Evolutionary conservation across 2,888 invertebrate species (phyloP), one percentile per base, ranked within the genome.

Genomic region (Clostera curtula): DNA sequence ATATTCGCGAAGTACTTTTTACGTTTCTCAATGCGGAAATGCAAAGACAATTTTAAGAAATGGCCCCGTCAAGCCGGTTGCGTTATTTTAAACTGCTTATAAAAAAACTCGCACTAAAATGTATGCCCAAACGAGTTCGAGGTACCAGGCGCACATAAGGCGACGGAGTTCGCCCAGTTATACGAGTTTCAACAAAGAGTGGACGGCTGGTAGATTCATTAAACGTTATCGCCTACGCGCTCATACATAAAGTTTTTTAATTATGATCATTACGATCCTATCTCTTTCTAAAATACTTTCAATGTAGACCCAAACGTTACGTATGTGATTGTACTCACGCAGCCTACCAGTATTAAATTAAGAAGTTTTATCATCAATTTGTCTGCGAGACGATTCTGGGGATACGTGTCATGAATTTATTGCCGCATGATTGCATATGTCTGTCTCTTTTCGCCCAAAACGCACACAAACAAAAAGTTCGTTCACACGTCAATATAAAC

Each of bases 11-110:
- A 74, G 68, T 57, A 64, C 64, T 70, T 72, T 73, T 72, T 70
- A 68, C 57, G 71, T 75, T 75, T 73, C 63, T 61, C 53, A 63
- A 77, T 58, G 70, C 74, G 82, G 80, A 82, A 82, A 82, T 73
- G 75, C 70, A 72, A 73, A 71, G 72, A 66, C 56, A 62, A 58
- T 71, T 74, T 74, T 65, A 70, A 72, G 64, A 72, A 70, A 69
- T 63, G 61, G 59, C 51, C 71, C 47, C 37, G 72, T 70, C 70
- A 54, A 70, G 65, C 80, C 67, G 75, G 79, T 79, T 73, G 52
- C 43, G 63, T 75, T 71, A 75, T 76, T 76, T 74, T 67, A 66
- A 74, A 69, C 61, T 47, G 57, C 49, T 40, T 39, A 35, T 51
- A 61, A 66, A 75, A 75, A 73, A 77, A 71, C 67, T 67, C 34